Evolutionary conservation across 2,888 invertebrate genomes (phyloP), one percentile per base, ranked within the genome.

Genomic region (Scaptomyza tumidula): DNA sequence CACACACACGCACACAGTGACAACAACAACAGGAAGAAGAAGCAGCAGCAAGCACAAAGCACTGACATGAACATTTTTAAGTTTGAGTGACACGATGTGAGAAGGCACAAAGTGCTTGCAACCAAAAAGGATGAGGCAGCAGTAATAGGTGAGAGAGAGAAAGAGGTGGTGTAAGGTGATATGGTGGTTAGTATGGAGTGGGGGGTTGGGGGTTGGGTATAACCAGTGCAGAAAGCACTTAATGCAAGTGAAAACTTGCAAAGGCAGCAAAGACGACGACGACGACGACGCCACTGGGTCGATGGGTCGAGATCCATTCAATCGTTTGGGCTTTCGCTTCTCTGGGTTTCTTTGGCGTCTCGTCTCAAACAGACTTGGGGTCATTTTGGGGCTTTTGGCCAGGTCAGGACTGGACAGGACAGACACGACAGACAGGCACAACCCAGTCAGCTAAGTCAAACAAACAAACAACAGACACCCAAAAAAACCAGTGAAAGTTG

Each of bases 81-180:
- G 87, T 86, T 86, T 75, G 85, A 86, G 64, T 86, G 85, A 86
- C 87, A 86, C 69, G 75, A 77, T 33, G 33, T 70, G 79, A 81
- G 79, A 81, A 70, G 74, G 72, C 81, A 84, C 81, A 84, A 81
- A 78, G 86, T 78, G 86, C 74, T 78, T 75, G 80, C 62, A 72
- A 52, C 41, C 24, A 48, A 11, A 35, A 57, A 50, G 46, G 27
- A 5, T 3, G 16, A 35, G 35, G 35, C 35, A 39, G 11, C 14
- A 39, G 39, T 41, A 39, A 39, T 39, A 14, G 39, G 4, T 24
- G 24, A 24, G 24, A 19, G 19, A 24, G 24, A 24, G 24, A 19
- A 2, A 24, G 24, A 24, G 14, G 9, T 14, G 37, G 54, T 19
- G 46, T 24, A 9, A 19, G 41, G 13, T 24, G 45, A 19, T 45